Base-by-base conservation (phyloP, 2,888 invertebrate genomes). In the Acrocera orbiculus region DNA sequence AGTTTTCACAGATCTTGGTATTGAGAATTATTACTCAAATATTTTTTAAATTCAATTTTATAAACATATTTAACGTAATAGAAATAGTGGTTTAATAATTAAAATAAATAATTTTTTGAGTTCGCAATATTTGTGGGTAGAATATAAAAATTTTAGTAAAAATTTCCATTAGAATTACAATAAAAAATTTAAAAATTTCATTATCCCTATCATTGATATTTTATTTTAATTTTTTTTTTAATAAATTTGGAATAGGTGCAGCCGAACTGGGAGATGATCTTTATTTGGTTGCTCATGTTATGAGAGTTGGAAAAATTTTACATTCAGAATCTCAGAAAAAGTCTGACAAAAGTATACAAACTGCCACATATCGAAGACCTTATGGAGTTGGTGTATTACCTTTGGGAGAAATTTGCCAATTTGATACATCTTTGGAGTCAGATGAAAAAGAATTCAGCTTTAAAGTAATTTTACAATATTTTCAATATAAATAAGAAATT, bases 251-350 rank as follows among this genome's bases (percentile, higher is more conserved):
- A n/a, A n/a, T 26, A 49, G 89, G 89, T 32, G 77, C 74, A 43
- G 73, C 80, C 26, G 92, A 92, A 57, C 67, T 89, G 34, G 74
- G 74, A 35, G 74, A 79, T 39, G 89, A 92, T 49, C 66, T 90
- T 16, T 89, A 80, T 65, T 66, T 93, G 44, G 78, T 92, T 20
- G 85, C 85, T 41, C 86, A 89, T 58, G 82, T 92, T 29, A 79
- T 89, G 63, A 70, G 92, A 32, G 77, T 87, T 34, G 92, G 92
- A 3, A 70, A 80, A 48, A 85, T 87, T 70, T 68, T 83, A 11
- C 54, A 55, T 35, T 55, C 58, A 5, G 60, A 60, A 34, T 56
- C 59, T 5, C 49, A 56, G 2, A 58, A 58, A 42, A 45, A 59
- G 52, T 46, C 51, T 20, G 61, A 61, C 35, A 60, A 59, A 38